Percentiles rank a stretch among this genome's conserved stretches.
Evolutionary conservation across 2,888 invertebrate species (phyloP).

Genomic region (Caradrina kadenii): DNA sequence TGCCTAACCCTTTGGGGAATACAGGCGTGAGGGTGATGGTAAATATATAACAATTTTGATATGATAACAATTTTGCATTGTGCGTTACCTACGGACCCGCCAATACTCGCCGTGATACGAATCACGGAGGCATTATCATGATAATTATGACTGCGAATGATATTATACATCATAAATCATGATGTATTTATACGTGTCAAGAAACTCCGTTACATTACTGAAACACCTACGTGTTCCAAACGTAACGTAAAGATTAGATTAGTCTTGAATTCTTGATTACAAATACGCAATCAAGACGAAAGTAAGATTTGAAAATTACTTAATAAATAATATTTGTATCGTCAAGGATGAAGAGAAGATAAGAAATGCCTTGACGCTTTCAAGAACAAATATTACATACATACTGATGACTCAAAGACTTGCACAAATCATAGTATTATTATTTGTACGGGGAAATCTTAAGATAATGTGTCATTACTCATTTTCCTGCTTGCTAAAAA

Average conservation of each 20-base stretch:
- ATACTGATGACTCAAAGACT: slow-evolving; percentile 28
- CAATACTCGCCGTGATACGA: slow-evolving; percentile 25
- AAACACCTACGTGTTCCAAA: slow-evolving; percentile 1
- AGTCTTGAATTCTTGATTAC: neutral
- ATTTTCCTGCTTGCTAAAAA: slow-evolving; percentile 20
- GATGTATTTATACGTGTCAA: slow-evolving; percentile 5
- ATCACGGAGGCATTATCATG: slow-evolving; percentile 21
- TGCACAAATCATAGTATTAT: slow-evolving; percentile 9
- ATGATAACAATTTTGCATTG: neutral
- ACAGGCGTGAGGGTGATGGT: too few relatives aligned
- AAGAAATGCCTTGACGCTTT: slow-evolving; percentile 20
- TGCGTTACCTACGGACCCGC: neutral
- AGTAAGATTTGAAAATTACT: slow-evolving; percentile 28
- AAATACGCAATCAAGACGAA: slow-evolving; percentile 32
- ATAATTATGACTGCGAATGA: slow-evolving; percentile 8
- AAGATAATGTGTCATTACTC: slow-evolving; percentile 18
- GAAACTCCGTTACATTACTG: slow-evolving; percentile 1
- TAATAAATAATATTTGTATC: slow-evolving; percentile 8
- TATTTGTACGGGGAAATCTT: slow-evolving; percentile 20
- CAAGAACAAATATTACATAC: slow-evolving; percentile 18
- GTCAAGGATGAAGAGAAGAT: slow-evolving; percentile 21
- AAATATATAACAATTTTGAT: too few relatives aligned
- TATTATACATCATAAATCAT: neutral
- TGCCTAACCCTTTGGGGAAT: too few relatives aligned
- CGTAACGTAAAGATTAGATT: slow-evolving; percentile 40